Conservation (phyloP, 2,797 vertebrate genomes). For the Nothura maculosa region DNA sequence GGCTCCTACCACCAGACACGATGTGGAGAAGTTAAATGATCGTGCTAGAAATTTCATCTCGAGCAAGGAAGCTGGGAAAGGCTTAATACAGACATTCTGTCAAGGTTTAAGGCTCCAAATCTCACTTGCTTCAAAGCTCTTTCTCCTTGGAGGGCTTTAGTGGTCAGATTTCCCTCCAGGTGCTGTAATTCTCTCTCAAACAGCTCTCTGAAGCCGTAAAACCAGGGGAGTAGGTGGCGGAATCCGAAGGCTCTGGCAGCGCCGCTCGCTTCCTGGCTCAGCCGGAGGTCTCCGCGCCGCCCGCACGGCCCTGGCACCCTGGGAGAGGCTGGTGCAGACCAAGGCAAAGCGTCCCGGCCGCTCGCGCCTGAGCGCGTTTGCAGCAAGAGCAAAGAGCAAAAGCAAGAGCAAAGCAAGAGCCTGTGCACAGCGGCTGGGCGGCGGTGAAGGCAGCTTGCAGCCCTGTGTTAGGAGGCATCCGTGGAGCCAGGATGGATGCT, state of each 20-base stretch:
- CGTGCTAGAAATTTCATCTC: slow-evolving; percentile 58
- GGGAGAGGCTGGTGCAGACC: neutral
- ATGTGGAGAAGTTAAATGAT: slow-evolving; percentile 25
- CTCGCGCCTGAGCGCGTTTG: neutral
- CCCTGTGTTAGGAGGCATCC: neutral
- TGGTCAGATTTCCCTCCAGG: slow-evolving; percentile 63
- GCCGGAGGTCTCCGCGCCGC: slow-evolving; percentile 10
- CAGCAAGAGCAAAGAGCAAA: neutral
- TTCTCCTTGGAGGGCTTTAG: slow-evolving; percentile 72
- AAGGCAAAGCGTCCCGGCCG: neutral
- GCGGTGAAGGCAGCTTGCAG: neutral
- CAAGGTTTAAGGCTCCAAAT: slow-evolving; percentile 73
- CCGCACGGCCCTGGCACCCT: neutral
- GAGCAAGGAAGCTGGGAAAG: slow-evolving; percentile 53
- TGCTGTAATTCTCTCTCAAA: slow-evolving; percentile 64
- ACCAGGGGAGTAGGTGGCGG: neutral
- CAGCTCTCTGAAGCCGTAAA: slow-evolving; percentile 36
- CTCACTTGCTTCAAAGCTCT: slow-evolving; percentile 63
- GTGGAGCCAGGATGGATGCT: rapidly evolving
- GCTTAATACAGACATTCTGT: slow-evolving; percentile 68
- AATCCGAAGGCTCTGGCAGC: neutral
- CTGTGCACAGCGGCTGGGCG: rapidly evolving
- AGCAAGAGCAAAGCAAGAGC: no score
- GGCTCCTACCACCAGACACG: slow-evolving; percentile 21
- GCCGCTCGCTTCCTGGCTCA: slow-evolving; percentile 17